Evolutionary conservation across 2,888 invertebrate species (phyloP).

Genomic region (Cacoxenus indagator): DNA sequence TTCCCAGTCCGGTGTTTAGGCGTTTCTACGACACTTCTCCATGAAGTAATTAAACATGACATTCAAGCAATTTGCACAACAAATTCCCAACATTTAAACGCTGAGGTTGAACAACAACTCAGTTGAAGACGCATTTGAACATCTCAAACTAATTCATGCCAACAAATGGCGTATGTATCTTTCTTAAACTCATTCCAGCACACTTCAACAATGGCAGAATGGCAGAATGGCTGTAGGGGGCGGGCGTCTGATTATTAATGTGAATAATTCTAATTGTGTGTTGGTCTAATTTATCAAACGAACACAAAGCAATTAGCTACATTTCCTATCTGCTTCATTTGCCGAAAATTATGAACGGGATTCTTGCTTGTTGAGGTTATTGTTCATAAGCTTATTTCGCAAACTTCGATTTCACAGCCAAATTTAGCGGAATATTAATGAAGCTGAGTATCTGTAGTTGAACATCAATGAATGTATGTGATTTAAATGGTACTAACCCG

Average conservation of each 20-base stretch:
- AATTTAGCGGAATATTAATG: conserved; percentile 59
- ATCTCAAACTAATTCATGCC: too few relatives aligned
- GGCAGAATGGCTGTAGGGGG: background rate
- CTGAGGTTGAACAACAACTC: background rate
- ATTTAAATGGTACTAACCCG: conserved; percentile 60
- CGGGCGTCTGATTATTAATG: background rate
- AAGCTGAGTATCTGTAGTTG: conserved; percentile 59
- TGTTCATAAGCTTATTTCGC: conserved; percentile 6
- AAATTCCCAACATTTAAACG: conserved; percentile 13
- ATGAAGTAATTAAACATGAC: background rate
- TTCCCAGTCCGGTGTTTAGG: background rate
- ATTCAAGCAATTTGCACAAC: background rate
- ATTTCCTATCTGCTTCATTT: conserved; percentile 64
- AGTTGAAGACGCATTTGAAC: conserved; percentile 4
- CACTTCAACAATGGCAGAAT: background rate
- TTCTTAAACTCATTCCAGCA: background rate
- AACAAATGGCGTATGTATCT: too few relatives aligned
- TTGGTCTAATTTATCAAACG: conserved; percentile 12
- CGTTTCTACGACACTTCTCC: background rate
- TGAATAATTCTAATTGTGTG: background rate
- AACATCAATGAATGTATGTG: conserved; percentile 46
- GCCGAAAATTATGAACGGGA: conserved; percentile 63
- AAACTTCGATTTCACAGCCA: conserved; percentile 19
- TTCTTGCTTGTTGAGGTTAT: conserved; percentile 40
- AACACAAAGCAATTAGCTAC: conserved; percentile 52